phyloP scores from a whole-genome alignment of 2,113 vertebrate species.

The Azemiops feae region DNA sequence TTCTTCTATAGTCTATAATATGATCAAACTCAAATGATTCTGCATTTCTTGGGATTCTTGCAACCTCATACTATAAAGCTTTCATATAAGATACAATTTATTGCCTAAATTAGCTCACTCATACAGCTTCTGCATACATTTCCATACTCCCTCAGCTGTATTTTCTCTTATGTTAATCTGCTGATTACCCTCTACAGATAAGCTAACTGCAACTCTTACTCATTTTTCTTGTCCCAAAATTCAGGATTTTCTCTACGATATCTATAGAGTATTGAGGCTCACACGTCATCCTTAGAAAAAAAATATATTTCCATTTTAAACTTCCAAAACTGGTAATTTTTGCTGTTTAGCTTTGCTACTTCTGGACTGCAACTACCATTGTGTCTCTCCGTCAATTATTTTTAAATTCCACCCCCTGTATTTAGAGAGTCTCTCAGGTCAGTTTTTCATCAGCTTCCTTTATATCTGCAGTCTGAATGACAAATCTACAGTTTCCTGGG shows the following conservation, averaged over 20 bases:
- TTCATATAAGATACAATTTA: not conserved
- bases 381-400: not conserved
- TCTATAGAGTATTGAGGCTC: not conserved
- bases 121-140: not conserved
- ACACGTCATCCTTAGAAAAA: not conserved
- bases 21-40: not conserved
- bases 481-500: not conserved
- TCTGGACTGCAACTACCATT: not conserved
- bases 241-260: not conserved
- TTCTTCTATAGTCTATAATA: not conserved
- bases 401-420: not conserved
- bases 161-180: not conserved
- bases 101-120: not conserved
- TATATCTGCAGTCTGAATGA: not conserved
- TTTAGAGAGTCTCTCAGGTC: not conserved
- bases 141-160: not conserved
- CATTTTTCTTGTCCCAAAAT: not conserved
- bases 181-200: not conserved
- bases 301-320: not conserved
- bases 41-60: not conserved
- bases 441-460: not conserved
- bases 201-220: not conserved
- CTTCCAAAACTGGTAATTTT: not conserved
- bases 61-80: not conserved
- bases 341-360: not conserved